phyloP scores from a whole-genome alignment of 2,113 vertebrate genomes.

The Calyptommatus sinebrachiatus region DNA sequence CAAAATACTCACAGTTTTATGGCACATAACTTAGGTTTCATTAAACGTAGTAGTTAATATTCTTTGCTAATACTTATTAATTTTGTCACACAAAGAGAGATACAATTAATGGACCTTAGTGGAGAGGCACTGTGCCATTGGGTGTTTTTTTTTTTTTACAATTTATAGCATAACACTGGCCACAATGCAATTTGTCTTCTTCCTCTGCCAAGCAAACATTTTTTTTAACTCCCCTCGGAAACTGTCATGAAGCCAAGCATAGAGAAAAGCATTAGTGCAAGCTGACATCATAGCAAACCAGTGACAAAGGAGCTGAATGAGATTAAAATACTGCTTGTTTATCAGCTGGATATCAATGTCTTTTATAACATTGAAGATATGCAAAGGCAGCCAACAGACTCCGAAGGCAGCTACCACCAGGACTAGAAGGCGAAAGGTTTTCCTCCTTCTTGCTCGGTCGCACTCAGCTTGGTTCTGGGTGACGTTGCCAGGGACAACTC shows the following conservation, averaged over 20 bases:
- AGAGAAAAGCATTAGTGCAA: constrained; percentile 80
- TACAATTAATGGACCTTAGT: constrained; percentile 18
- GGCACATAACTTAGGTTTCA: not conserved
- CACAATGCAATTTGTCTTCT: constrained; percentile 75
- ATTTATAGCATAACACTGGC: constrained; percentile 77
- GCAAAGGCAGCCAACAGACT: constrained; percentile 75
- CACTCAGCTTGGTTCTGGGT: constrained; percentile 69
- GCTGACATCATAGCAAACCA: constrained; percentile 84
- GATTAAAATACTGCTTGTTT: constrained; percentile 78
- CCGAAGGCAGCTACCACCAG: constrained; percentile 76
- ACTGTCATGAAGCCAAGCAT: constrained; percentile 86
- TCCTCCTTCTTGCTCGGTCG: constrained; percentile 72
- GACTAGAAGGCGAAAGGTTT: constrained; percentile 81
- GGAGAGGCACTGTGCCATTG: not conserved
- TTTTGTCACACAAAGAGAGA: not conserved
- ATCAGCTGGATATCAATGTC: constrained; percentile 79
- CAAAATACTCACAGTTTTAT: not conserved
- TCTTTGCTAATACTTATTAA: not conserved
- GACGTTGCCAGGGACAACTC: constrained; percentile 76
- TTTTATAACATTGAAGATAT: constrained; percentile 79
- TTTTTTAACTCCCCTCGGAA: constrained; percentile 80
- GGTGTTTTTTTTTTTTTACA: not conserved
- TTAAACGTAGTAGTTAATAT: not conserved
- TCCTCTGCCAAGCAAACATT: constrained; percentile 75
- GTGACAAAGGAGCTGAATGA: constrained; percentile 82